phyloP scores from a whole-genome alignment of 2,797 vertebrate species.

The Melanotaenia trifasciata region DNA sequence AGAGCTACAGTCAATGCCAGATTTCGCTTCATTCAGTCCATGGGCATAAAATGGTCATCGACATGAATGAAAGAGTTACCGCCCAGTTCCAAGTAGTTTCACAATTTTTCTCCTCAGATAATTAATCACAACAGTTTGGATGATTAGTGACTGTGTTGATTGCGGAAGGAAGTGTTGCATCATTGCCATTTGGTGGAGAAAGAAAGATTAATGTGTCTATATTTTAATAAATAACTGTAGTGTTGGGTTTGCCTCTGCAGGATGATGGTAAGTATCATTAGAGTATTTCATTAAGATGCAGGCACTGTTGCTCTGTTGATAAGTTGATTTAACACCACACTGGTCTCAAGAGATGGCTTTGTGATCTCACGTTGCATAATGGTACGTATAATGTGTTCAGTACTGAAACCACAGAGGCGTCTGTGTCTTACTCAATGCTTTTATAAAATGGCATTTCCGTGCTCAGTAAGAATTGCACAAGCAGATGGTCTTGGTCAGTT shows the following conservation, averaged over 20 bases:
- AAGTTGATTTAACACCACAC: slow-evolving; percentile 40
- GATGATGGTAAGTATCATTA: slow-evolving; percentile 87
- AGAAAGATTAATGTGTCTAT: slow-evolving; percentile 88
- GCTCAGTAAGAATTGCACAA: slow-evolving; percentile 6
- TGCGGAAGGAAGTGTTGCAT: slow-evolving; percentile 88
- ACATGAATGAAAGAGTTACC: slow-evolving; percentile 51
- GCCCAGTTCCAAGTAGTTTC: slow-evolving; percentile 18
- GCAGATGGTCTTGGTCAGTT: slow-evolving; percentile 13
- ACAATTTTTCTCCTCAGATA: slow-evolving; percentile 76
- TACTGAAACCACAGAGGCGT: slow-evolving; percentile 44
- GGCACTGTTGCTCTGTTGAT: slow-evolving; percentile 10
- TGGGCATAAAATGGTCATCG: slow-evolving; percentile 47
- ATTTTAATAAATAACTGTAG: slow-evolving; percentile 89
- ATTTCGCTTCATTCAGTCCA: slow-evolving; percentile 1
- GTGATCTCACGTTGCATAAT: slow-evolving; percentile 54
- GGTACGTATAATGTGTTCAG: slow-evolving; percentile 45
- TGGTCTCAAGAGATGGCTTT: slow-evolving; percentile 40
- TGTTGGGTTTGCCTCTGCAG: slow-evolving; percentile 89
- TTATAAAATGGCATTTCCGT: slow-evolving; percentile 49
- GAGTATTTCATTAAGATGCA: slow-evolving; percentile 26
- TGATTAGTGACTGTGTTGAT: slow-evolving; percentile 90
- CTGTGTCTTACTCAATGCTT: slow-evolving; percentile 32
- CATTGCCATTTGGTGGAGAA: slow-evolving; percentile 83
- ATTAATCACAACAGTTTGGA: slow-evolving; percentile 91
- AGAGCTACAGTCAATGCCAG: slow-evolving; percentile 84